These are phyloP conservation scores for Agonopterix arenella DNA, from an alignment of 2,888 invertebrate species.

Conservation along the genomic window DNA sequence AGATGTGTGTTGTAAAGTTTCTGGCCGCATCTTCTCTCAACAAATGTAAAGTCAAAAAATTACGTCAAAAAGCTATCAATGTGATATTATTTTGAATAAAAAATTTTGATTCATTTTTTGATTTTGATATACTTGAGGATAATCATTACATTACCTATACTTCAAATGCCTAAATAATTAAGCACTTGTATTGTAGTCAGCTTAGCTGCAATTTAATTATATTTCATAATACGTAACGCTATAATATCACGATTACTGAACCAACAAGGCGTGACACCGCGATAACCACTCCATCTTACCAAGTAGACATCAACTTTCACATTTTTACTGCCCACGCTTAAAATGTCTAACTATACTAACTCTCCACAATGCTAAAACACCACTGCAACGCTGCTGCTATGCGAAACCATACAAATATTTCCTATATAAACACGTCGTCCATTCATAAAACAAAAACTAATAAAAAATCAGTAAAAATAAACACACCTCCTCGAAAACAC, in stretches of 20 bases:
- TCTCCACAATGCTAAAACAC: too few relatives aligned
- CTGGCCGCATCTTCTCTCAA: too few relatives aligned
- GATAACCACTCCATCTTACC: constrained; percentile 24
- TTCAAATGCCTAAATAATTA: background rate
- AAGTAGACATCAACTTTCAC: constrained; percentile 44
- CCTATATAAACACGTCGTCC: constrained; percentile 23
- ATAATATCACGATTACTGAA: constrained; percentile 24
- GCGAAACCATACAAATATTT: constrained; percentile 21
- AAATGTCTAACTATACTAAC: background rate
- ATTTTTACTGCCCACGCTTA: constrained; percentile 29
- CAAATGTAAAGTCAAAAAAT: too few relatives aligned
- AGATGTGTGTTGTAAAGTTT: too few relatives aligned
- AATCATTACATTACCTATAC: background rate
- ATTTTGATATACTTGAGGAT: too few relatives aligned
- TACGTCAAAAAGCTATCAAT: too few relatives aligned
- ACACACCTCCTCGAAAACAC: constrained; percentile 49
- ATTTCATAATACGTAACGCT: constrained; percentile 7
- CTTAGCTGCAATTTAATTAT: too few relatives aligned
- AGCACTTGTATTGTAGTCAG: background rate
- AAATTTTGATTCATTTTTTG: too few relatives aligned
- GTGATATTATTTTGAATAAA: too few relatives aligned
- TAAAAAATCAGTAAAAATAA: constrained; percentile 8
- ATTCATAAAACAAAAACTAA: constrained; percentile 34
- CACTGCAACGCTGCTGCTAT: constrained; percentile 11
- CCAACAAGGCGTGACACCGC: constrained; percentile 35